phyloP scores from a whole-genome alignment of 2,797 vertebrate genomes.

The Pampus argenteus region DNA sequence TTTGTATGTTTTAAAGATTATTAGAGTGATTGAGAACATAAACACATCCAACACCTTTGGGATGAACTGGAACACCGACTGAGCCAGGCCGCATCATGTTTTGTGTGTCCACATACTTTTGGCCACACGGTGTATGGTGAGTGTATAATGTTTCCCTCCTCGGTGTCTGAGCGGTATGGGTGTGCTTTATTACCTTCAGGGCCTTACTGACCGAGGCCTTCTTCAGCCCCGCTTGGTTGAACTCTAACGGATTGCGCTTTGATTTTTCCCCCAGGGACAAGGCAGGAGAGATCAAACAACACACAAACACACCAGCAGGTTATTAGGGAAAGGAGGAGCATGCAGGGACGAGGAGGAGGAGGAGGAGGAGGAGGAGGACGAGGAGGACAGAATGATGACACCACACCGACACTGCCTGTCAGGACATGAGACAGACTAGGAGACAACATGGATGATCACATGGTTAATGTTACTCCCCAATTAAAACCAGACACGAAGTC shows the following conservation, averaged over 20 bases:
- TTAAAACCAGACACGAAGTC: conserved; percentile 26
- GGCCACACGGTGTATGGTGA: background rate
- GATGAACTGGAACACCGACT: too few relatives aligned
- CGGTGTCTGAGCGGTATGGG: conserved; percentile 42
- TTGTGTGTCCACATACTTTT: conserved; percentile 25
- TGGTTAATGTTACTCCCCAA: conserved; percentile 60
- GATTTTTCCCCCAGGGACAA: conserved; percentile 76
- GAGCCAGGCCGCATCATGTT: background rate
- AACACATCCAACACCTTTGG: too few relatives aligned
- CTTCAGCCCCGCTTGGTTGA: conserved; percentile 93
- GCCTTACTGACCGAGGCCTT: conserved; percentile 93
- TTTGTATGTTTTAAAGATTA: too few relatives aligned
- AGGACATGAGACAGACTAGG: conserved; percentile 50
- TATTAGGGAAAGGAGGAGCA: conserved; percentile 84
- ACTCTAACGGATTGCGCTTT: conserved; percentile 98
- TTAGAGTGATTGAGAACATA: background rate
- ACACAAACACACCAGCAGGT: conserved; percentile 77
- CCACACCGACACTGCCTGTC: conserved; percentile 33
- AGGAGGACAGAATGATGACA: conserved; percentile 22
- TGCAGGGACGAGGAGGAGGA: conserved; percentile 80
- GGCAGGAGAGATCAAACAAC: conserved; percentile 86
- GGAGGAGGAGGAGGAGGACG: background rate
- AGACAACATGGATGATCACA: conserved; percentile 67
- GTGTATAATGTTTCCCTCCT: background rate
- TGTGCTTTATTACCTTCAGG: conserved; percentile 89